Evolutionary conservation across 2,113 vertebrate genomes (phyloP).

Genomic region (Amphiprion ocellaris): DNA sequence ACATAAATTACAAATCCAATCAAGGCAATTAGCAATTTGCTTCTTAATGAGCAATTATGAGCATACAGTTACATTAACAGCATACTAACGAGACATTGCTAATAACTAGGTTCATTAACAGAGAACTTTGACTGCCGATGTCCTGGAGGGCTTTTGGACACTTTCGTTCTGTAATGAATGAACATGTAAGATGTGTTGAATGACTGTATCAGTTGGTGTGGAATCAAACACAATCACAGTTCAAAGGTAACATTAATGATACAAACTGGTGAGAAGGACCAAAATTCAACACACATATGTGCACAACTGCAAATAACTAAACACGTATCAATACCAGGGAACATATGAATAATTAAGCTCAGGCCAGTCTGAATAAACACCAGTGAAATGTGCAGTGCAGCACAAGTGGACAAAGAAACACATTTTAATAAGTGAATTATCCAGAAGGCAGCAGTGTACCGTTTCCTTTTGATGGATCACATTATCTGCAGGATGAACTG

Average conservation of each 20-base stretch:
- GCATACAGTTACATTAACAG: slow-evolving; percentile 56
- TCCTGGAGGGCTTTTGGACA: not conserved
- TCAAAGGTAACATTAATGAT: not conserved
- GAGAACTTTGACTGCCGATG: slow-evolving; percentile 29
- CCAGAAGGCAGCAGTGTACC: not conserved
- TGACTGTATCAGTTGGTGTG: not conserved
- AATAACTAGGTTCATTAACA: slow-evolving; percentile 42
- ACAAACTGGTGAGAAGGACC: not conserved
- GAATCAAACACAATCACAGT: slow-evolving; percentile 8
- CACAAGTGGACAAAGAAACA: slow-evolving; percentile 16
- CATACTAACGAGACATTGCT: slow-evolving; percentile 52
- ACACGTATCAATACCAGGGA: not conserved
- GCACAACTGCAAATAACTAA: not conserved
- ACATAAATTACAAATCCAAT: slow-evolving; percentile 52
- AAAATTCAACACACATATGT: not conserved
- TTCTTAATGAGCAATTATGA: slow-evolving; percentile 55
- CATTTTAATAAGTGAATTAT: slow-evolving; percentile 7
- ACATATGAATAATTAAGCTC: slow-evolving; percentile 3
- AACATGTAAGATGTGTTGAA: not conserved
- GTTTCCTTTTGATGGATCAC: slow-evolving; percentile 1
- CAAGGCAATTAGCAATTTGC: slow-evolving; percentile 55
- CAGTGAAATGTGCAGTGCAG: not conserved
- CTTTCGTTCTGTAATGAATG: slow-evolving; percentile 34
- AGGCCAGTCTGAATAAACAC: slow-evolving; percentile 20
- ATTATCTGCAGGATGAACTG: slow-evolving; percentile 18